phyloP scores from a whole-genome alignment of 2,113 vertebrate genomes.

The Poeciliopsis prolifica region DNA sequence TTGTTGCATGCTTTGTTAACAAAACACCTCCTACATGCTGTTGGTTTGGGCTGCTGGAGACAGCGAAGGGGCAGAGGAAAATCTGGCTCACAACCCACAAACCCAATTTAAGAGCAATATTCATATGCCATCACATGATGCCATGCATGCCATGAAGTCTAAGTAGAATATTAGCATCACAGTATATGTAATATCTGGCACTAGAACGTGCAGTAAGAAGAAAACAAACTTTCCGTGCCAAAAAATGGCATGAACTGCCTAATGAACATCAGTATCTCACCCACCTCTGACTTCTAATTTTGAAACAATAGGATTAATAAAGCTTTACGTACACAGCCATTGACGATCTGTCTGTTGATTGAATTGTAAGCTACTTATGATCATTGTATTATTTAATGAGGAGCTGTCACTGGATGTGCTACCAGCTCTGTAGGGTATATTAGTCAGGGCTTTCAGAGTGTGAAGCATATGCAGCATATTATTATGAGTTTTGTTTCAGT shows the following conservation, averaged over 20 bases:
- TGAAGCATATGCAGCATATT: neutral
- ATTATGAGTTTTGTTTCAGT: neutral
- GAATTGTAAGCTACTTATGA: neutral
- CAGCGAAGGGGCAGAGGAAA: conserved; percentile 41
- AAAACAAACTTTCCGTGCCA: neutral
- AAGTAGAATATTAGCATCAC: neutral
- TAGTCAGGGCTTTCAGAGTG: neutral
- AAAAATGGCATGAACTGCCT: neutral
- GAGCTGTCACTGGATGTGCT: neutral
- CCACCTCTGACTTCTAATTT: neutral
- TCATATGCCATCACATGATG: conserved; percentile 20
- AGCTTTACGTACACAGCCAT: neutral
- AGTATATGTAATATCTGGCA: neutral
- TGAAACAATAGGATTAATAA: neutral
- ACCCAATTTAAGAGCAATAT: conserved; percentile 14
- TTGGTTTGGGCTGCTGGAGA: conserved; percentile 49
- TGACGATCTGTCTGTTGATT: neutral
- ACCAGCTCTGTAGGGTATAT: neutral
- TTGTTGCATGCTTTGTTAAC: conserved; percentile 63
- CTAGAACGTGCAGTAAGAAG: conserved; percentile 1
- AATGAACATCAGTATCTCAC: neutral
- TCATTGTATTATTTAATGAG: neutral
- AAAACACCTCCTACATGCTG: conserved; percentile 62
- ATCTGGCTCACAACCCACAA: conserved; percentile 35
- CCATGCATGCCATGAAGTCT: neutral